Percentiles rank a stretch among this genome's conserved stretches.
phyloP scores from a whole-genome alignment of 2,113 vertebrate species.

The Micronisus gabar region DNA sequence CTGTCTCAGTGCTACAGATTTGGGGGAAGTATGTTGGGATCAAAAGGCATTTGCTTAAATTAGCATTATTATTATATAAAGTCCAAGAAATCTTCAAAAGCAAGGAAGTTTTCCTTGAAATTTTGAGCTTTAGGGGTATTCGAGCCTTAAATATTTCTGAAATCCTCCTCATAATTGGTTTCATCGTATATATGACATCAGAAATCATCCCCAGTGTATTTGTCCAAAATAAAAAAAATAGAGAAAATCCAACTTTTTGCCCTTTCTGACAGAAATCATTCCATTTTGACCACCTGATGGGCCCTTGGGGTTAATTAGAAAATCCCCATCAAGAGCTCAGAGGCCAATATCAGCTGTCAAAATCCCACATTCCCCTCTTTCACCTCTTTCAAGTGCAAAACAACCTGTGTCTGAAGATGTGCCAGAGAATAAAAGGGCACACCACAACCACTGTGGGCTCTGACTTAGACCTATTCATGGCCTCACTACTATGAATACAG shows the following conservation, averaged over 20 bases:
- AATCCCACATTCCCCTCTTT: constrained; percentile 77
- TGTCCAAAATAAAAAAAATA: neutral
- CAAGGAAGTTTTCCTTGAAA: neutral
- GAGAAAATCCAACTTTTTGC: constrained; percentile 70
- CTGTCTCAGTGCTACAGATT: neutral
- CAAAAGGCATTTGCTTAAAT: neutral
- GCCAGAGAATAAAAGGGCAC: constrained; percentile 80
- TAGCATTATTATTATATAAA: neutral
- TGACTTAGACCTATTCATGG: constrained; percentile 75
- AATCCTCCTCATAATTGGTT: neutral
- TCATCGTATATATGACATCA: neutral
- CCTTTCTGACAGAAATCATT: constrained; percentile 73
- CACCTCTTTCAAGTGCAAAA: constrained; percentile 86
- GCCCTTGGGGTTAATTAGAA: constrained; percentile 82
- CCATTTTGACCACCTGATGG: constrained; percentile 76
- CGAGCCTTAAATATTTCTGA: neutral
- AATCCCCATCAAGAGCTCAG: constrained; percentile 81
- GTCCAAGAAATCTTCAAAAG: neutral
- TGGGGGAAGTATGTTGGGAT: neutral
- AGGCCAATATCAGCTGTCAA: constrained; percentile 82
- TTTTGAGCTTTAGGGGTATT: neutral
- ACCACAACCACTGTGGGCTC: constrained; percentile 74
- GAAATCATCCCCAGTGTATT: neutral
- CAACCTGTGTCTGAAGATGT: constrained; percentile 83
- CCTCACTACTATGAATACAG: constrained; percentile 81